These are phyloP conservation scores for Edolisoma coerulescens DNA, from an alignment of 2,113 vertebrate genomes.

Conservation along the genomic window DNA sequence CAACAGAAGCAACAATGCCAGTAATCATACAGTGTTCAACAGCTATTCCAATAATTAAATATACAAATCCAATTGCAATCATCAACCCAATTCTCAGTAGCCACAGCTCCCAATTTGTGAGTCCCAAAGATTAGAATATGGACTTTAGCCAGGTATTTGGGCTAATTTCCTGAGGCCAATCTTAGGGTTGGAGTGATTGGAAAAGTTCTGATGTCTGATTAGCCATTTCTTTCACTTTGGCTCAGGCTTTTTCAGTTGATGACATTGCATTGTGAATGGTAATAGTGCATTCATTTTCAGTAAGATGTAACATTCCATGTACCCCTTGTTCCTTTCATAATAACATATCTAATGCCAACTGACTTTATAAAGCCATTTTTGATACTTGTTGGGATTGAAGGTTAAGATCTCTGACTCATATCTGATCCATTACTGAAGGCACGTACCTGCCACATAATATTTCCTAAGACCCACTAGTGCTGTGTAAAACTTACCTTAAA, in stretches of 20 bases:
- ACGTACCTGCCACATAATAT: neutral
- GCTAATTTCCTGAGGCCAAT: neutral
- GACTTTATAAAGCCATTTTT: neutral
- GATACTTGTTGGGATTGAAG: neutral
- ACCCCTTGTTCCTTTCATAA: neutral
- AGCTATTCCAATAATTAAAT: neutral
- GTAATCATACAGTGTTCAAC: neutral
- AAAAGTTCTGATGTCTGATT: neutral
- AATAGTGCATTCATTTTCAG: neutral
- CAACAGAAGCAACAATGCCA: neutral
- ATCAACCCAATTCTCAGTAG: neutral
- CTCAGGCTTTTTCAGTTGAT: neutral
- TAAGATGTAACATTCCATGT: neutral
- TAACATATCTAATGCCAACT: no score
- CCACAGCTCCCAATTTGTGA: neutral
- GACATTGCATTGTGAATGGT: neutral
- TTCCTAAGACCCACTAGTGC: neutral
- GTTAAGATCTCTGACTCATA: neutral
- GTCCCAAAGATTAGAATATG: neutral
- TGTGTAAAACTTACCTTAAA: neutral
- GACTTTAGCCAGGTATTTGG: neutral
- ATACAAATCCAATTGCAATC: neutral
- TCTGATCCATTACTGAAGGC: neutral
- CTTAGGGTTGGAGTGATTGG: neutral
- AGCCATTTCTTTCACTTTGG: neutral